Evolutionary conservation across 2,888 invertebrate species (phyloP).

Genomic region (Stenoptilia bipunctidactyla): DNA sequence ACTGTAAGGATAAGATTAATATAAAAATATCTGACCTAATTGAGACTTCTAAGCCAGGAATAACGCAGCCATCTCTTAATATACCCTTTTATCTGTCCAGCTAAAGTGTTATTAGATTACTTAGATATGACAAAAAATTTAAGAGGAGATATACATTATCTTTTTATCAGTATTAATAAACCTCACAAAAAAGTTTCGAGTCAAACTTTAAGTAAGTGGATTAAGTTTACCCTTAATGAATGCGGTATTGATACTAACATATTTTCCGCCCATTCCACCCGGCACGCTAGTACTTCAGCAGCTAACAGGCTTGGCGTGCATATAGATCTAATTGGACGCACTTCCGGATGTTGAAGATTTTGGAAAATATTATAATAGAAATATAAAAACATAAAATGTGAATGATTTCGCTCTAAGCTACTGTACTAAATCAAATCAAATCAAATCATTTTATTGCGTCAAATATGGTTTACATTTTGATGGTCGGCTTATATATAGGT

Average conservation of each 20-base stretch:
- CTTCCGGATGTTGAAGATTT: slow-evolving; percentile 7
- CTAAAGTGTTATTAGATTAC: slow-evolving; percentile 2
- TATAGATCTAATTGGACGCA: slow-evolving; percentile 7
- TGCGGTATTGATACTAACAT: slow-evolving; percentile 4
- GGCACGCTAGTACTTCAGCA: slow-evolving; percentile 8
- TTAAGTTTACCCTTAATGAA: slow-evolving; percentile 3
- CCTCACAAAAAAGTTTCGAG: neutral
- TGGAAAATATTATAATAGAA: slow-evolving; percentile 4
- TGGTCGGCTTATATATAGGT: too few relatives aligned
- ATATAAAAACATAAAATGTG: neutral
- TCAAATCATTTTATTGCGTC: too few relatives aligned
- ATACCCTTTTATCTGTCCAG: slow-evolving; percentile 9
- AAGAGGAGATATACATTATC: neutral
- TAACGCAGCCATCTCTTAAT: slow-evolving; percentile 2
- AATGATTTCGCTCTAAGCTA: neutral
- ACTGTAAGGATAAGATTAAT: neutral
- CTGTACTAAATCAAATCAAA: too few relatives aligned
- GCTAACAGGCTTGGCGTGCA: slow-evolving; percentile 5
- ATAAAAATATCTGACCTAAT: neutral
- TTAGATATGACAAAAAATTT: slow-evolving; percentile 2
- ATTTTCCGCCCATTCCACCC: slow-evolving; percentile 7
- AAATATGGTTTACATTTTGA: too few relatives aligned
- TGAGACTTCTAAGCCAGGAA: neutral
- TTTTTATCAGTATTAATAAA: slow-evolving; percentile 3
- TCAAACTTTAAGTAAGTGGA: slow-evolving; percentile 8